Evolutionary conservation across 64 coral and sea anemone genomes (phyloP), one percentile per base, ranked within the genome.

Genomic region (Montipora foliosa): DNA sequence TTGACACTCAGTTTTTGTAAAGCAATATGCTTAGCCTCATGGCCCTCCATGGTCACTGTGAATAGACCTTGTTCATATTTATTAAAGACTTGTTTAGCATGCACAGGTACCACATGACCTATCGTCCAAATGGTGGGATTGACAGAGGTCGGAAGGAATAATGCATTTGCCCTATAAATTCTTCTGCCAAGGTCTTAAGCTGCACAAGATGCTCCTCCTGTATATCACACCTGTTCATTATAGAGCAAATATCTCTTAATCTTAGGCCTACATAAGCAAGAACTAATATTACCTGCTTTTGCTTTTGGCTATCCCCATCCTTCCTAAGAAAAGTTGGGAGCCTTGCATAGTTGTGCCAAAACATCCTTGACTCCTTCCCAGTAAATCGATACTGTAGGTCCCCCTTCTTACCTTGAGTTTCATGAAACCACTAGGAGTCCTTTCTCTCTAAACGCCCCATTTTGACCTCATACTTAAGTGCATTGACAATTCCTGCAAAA

Each of bases 311-410:
- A 70, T 91, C 89, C 44, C 48, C 47, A 49, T 82, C 89, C 82
- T 12, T 69, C 14, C 44, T 37, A 37, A 37, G 37, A 37, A 37
- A 37, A 37, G 37, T 37, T 37, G 37, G 37, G 37, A 91, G 16
- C 20, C 90, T 81, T 67, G 73, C 73, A 82, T 72, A 91, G 37
- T 91, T 80, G 83, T 91, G 90, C 24, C 90, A 74, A 14, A 91
- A 70, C 13, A 79, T 25, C 9, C 79, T 29, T 7, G 62, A 87
- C 60, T 90, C 52, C 60, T 95, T 95, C 47, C 89, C 94, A 3
- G 94, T 95, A 46, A 95, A 95, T 75, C 90, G 75, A 70, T 95
- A 95, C 21, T 91, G 81, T 15, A 95, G 58, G 79, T 91, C 87
- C 76, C 93, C 77, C 47, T 91, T 79, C 53, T 88, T 95, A 50